These are phyloP conservation scores for Xiphophorus maculatus DNA, from an alignment of 2,113 vertebrate genomes.

Conservation along the genomic window DNA sequence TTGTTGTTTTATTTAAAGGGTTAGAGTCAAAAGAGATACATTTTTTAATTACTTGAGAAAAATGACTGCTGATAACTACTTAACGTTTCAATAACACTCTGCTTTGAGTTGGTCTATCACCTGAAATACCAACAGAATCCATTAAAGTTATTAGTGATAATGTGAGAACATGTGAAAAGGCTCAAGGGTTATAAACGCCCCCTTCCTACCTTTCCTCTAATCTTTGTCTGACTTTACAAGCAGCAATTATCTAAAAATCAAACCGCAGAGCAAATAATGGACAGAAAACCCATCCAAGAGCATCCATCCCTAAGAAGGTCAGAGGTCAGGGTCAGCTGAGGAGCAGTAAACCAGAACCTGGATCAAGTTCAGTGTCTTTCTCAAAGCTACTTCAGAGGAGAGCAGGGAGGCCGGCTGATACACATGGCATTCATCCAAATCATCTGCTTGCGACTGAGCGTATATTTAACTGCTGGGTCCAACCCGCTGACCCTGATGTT, in stretches of 20 bases:
- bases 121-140: not conserved
- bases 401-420: conserved; percentile 19
- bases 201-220: not conserved
- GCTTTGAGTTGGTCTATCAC: not conserved
- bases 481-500: conserved; percentile 26
- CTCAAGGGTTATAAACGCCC: not conserved
- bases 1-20: not conserved
- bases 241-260: conserved; percentile 21
- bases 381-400: conserved; percentile 35
- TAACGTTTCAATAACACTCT: not conserved
- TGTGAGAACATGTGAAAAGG: not conserved
- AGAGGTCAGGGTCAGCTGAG: conserved; percentile 22
- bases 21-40: too few species aligned
- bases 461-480: conserved; percentile 20
- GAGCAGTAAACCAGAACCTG: conserved; percentile 19
- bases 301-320: conserved; percentile 29
- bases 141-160: not conserved
- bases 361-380: conserved; percentile 24
- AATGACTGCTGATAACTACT: not conserved
- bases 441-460: conserved; percentile 14
- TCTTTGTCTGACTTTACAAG: conserved; percentile 32
- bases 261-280: conserved; percentile 13
- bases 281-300: conserved; percentile 34
- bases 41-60: too few species aligned
- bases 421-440: conserved; percentile 10